Percentiles rank a stretch among this genome's conserved stretches.
These are phyloP conservation scores for Dicrurus megarhynchus DNA, from an alignment of 2,113 vertebrate species.

Conservation along the genomic window DNA sequence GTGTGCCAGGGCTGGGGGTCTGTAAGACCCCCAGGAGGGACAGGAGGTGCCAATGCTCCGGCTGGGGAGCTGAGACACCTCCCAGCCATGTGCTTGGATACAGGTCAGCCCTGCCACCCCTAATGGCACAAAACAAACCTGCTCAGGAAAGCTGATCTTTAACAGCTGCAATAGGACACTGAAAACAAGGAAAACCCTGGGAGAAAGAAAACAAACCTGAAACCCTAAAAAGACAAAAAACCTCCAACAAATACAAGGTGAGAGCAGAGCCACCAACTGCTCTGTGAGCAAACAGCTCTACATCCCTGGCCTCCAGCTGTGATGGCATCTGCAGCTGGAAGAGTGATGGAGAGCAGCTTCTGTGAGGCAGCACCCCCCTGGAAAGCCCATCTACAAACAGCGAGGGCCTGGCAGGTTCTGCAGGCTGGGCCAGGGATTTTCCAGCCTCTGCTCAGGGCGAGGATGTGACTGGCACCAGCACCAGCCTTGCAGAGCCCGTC, in stretches of 20 bases:
- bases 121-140: accelerated
- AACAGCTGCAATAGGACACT: neutral
- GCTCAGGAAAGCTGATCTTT: neutral
- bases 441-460: neutral
- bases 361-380: neutral
- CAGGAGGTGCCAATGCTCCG: accelerated
- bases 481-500: neutral
- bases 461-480: neutral
- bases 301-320: neutral
- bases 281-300: neutral
- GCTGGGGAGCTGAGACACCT: neutral
- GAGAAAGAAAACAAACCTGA: neutral
- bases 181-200: neutral
- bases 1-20: neutral
- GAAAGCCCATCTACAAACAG: neutral
- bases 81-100: accelerated
- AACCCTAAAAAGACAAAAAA: neutral
- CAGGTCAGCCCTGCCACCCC: neutral
- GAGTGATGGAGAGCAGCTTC: neutral
- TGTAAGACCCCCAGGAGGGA: neutral
- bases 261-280: neutral
- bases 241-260: neutral
- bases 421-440: neutral
- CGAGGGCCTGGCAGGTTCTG: neutral
- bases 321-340: neutral